Percentiles rank a stretch among this genome's conserved stretches.
These are phyloP conservation scores for Sorex araneus DNA, from an alignment of 2,113 vertebrate genomes.

Conservation along the genomic window DNA sequence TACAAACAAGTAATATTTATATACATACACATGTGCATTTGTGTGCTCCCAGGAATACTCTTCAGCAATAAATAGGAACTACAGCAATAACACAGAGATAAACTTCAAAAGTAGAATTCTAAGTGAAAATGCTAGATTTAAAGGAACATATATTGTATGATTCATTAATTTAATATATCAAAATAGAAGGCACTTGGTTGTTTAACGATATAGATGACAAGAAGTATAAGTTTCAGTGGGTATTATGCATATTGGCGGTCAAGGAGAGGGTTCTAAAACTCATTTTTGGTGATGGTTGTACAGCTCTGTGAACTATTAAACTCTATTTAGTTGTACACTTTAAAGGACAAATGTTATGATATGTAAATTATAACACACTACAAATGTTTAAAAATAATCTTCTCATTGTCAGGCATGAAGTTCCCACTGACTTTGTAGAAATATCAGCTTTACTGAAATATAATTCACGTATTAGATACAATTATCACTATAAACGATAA, in stretches of 20 bases:
- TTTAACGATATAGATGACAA: neutral
- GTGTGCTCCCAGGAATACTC: neutral
- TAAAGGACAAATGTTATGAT: constrained; percentile 43
- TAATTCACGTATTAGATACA: constrained; percentile 28
- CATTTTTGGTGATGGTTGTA: neutral
- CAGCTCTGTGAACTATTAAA: constrained; percentile 26
- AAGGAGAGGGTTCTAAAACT: constrained; percentile 37
- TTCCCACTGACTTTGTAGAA: constrained; percentile 42
- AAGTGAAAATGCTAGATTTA: constrained; percentile 45
- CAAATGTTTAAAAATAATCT: constrained; percentile 70
- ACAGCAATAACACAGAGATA: neutral
- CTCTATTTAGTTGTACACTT: neutral
- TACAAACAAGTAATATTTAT: neutral
- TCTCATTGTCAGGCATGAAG: constrained; percentile 48
- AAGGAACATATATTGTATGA: neutral
- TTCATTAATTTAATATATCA: constrained; percentile 51
- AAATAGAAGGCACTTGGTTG: neutral
- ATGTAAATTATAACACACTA: constrained; percentile 62
- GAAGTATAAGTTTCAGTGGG: neutral
- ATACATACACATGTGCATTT: neutral
- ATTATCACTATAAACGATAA: neutral
- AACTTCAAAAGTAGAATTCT: constrained; percentile 3
- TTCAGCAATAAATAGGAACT: neutral
- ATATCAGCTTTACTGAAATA: constrained; percentile 57
- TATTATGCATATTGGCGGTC: neutral